phyloP scores from a whole-genome alignment of 2,888 invertebrate genomes.

The Alsophila aescularia region DNA sequence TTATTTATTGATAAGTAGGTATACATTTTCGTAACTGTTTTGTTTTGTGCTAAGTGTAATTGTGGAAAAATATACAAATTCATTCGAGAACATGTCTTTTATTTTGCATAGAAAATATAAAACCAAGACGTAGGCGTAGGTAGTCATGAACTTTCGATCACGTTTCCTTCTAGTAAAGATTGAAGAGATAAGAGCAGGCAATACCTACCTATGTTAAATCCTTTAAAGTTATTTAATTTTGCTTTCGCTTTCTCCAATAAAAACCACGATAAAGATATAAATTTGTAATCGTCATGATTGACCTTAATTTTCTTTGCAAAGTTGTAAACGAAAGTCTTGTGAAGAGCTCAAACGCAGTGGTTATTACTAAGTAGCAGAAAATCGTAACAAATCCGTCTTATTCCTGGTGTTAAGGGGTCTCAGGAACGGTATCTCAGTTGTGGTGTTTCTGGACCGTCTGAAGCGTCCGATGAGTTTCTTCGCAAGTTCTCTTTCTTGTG shows the following conservation, averaged over 20 bases:
- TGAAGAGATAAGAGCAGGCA: not conserved
- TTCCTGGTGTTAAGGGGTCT: conserved; percentile 53
- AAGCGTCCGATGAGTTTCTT: conserved; percentile 68
- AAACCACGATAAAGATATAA: too few species aligned
- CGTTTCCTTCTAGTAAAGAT: not conserved
- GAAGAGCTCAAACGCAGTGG: not conserved
- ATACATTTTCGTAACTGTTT: not conserved
- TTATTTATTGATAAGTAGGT: not conserved
- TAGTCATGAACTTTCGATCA: not conserved
- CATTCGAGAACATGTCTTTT: conserved; percentile 15
- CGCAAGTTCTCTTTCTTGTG: conserved; percentile 66
- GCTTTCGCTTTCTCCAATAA: not conserved
- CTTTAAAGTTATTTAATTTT: not conserved
- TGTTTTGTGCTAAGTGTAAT: conserved; percentile 28
- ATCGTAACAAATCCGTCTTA: conserved; percentile 30
- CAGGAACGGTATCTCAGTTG: conserved; percentile 54
- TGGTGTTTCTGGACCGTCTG: conserved; percentile 63
- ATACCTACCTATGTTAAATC: not conserved
- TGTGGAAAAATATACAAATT: conserved; percentile 30
- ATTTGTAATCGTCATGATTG: too few species aligned
- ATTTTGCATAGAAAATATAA: conserved; percentile 8
- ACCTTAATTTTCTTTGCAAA: too few species aligned
- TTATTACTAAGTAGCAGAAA: conserved; percentile 4
- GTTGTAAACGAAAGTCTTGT: not conserved
- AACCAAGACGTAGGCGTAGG: not conserved